Evolutionary conservation across 2,797 vertebrate species (phyloP).

Genomic region (Lindbergichthys nudifrons): DNA sequence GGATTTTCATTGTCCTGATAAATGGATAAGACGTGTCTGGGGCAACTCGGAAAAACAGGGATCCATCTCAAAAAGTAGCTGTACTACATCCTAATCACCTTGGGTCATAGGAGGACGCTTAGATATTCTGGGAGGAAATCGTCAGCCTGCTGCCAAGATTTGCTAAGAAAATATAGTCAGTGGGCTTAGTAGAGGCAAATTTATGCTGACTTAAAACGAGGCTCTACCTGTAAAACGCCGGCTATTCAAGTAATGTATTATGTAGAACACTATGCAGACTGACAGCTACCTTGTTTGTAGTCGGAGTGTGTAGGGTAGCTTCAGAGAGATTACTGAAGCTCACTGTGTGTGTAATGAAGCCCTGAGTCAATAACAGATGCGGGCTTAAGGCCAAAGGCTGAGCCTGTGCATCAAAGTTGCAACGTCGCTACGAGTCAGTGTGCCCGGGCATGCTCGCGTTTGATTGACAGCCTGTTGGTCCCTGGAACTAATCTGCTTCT

Average conservation of each 20-base stretch:
- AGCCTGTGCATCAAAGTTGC: slow-evolving; percentile 64
- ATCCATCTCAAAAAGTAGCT: slow-evolving; percentile 19
- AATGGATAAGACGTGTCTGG: slow-evolving; percentile 19
- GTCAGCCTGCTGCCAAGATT: slow-evolving; percentile 37
- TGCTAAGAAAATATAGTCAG: slow-evolving; percentile 30
- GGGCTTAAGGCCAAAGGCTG: slow-evolving; percentile 79
- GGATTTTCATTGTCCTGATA: slow-evolving; percentile 20
- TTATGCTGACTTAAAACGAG: slow-evolving; percentile 54
- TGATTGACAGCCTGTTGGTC: slow-evolving; percentile 71
- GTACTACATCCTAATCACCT: slow-evolving; percentile 11
- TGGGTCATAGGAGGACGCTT: slow-evolving; percentile 36
- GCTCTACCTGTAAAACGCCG: slow-evolving; percentile 54
- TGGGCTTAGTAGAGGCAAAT: slow-evolving; percentile 45
- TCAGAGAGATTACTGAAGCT: slow-evolving; percentile 82
- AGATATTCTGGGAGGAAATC: slow-evolving; percentile 43
- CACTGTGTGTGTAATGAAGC: slow-evolving; percentile 82
- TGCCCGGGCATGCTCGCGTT: slow-evolving; percentile 32
- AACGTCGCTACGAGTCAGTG: slow-evolving; percentile 35
- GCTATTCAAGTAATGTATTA: slow-evolving; percentile 55
- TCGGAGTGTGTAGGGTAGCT: slow-evolving; percentile 72
- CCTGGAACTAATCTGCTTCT: slow-evolving; percentile 47
- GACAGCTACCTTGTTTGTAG: slow-evolving; percentile 77
- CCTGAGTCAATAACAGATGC: slow-evolving; percentile 80
- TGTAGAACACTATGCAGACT: slow-evolving; percentile 61
- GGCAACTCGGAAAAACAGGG: slow-evolving; percentile 27